Conservation (phyloP, 2,113 vertebrate species). For the Catharus bicknelli region DNA sequence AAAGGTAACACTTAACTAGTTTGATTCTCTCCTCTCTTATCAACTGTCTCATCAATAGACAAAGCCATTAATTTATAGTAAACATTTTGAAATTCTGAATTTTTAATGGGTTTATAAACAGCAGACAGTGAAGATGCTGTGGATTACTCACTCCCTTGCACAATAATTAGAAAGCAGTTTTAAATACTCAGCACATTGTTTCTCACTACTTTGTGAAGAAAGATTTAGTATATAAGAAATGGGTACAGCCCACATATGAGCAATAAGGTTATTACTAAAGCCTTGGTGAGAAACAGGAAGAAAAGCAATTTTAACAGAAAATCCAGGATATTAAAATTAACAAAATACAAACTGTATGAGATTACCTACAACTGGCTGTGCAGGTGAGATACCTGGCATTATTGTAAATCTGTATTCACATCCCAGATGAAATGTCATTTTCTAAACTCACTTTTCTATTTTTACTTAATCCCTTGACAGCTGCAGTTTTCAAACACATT, state of each 20-base stretch:
- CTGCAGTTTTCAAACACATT: neutral
- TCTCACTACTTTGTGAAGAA: neutral
- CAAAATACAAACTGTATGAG: neutral
- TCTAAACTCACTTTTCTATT: neutral
- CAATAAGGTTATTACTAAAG: neutral
- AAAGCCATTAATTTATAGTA: neutral
- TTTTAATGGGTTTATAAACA: neutral
- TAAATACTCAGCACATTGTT: neutral
- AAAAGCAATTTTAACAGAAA: neutral
- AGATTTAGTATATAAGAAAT: neutral
- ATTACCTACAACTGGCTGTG: neutral
- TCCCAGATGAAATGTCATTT: neutral
- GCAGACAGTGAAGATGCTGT: neutral
- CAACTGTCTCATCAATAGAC: neutral
- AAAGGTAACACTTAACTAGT: neutral
- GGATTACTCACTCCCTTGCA: neutral
- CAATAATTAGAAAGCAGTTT: neutral
- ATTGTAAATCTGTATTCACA: neutral
- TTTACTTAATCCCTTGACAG: neutral
- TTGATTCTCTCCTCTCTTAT: neutral
- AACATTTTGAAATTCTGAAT: neutral
- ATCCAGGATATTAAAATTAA: neutral
- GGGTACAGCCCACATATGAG: neutral
- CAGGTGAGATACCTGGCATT: neutral
- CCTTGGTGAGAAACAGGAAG: neutral